Evolutionary conservation across 2,797 vertebrate species (phyloP).

Genomic region (Selene dorsalis): DNA sequence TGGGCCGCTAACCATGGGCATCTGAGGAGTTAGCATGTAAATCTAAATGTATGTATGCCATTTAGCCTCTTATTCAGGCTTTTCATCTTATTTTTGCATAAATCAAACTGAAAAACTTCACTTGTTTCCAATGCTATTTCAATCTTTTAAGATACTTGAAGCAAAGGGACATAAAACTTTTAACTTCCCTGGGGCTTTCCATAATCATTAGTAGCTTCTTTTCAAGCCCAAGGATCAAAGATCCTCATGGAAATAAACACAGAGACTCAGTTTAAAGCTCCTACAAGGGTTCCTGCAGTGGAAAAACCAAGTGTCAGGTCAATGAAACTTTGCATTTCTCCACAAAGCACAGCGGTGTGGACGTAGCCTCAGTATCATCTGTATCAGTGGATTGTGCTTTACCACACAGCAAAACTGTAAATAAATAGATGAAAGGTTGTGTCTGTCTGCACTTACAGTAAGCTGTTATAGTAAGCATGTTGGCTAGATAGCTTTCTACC

Average conservation of each 20-base stretch:
- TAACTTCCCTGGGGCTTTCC: background rate
- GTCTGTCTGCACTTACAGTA: background rate
- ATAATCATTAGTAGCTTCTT: background rate
- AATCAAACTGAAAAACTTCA: conserved; percentile 25
- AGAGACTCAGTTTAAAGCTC: background rate
- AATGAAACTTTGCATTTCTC: background rate
- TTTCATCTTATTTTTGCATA: conserved; percentile 53
- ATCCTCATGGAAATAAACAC: background rate
- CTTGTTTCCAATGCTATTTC: conserved; percentile 40
- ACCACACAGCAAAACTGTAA: background rate
- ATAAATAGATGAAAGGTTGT: background rate
- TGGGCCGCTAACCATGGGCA: conserved; percentile 37
- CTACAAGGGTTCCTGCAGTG: background rate
- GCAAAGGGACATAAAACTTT: background rate
- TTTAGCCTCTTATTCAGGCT: conserved; percentile 29
- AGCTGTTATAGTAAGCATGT: background rate
- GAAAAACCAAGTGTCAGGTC: background rate
- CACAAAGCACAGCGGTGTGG: background rate
- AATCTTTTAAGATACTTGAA: background rate
- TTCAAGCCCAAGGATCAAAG: background rate
- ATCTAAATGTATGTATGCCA: conserved; percentile 23
- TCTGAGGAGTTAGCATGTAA: conserved; percentile 47
- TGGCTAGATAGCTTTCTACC: background rate
- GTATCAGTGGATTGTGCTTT: background rate
- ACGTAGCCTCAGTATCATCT: background rate